Percentiles rank a stretch among this genome's conserved stretches.
phyloP scores from a whole-genome alignment of 2,797 vertebrate species.

The Oceanodroma leucorhoa region DNA sequence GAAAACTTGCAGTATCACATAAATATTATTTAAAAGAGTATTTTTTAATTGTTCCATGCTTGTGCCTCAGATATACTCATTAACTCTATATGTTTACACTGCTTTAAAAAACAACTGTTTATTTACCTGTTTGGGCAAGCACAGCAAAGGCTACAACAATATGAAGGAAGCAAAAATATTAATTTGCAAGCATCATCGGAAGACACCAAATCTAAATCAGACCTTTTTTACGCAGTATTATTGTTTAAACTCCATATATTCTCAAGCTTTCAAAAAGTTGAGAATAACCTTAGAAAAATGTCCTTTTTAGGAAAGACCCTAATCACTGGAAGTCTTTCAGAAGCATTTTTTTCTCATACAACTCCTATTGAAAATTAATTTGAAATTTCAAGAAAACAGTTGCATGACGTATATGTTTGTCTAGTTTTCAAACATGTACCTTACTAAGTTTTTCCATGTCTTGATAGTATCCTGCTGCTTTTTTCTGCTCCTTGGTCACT shows the following conservation, averaged over 20 bases:
- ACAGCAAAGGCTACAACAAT: neutral
- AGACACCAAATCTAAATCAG: neutral
- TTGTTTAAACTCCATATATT: neutral
- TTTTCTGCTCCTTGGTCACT: constrained; percentile 80
- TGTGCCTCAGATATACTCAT: neutral
- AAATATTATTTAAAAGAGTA: neutral
- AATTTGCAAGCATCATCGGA: neutral
- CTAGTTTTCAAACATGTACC: constrained; percentile 67
- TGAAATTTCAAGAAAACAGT: neutral
- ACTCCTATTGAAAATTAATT: neutral
- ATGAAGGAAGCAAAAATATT: neutral
- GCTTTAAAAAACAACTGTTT: neutral
- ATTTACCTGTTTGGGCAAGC: neutral
- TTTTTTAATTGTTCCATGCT: neutral
- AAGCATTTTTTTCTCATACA: neutral
- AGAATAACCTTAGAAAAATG: neutral
- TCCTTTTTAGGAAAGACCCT: neutral
- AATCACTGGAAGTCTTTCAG: neutral
- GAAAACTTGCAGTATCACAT: neutral
- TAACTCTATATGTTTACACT: neutral
- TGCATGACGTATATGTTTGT: too few relatives aligned
- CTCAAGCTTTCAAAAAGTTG: neutral
- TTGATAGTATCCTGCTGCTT: constrained; percentile 64
- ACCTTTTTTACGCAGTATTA: neutral
- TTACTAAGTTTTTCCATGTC: constrained; percentile 78